phyloP scores from a whole-genome alignment of 2,113 vertebrate species.

The Crypturellus undulatus region DNA sequence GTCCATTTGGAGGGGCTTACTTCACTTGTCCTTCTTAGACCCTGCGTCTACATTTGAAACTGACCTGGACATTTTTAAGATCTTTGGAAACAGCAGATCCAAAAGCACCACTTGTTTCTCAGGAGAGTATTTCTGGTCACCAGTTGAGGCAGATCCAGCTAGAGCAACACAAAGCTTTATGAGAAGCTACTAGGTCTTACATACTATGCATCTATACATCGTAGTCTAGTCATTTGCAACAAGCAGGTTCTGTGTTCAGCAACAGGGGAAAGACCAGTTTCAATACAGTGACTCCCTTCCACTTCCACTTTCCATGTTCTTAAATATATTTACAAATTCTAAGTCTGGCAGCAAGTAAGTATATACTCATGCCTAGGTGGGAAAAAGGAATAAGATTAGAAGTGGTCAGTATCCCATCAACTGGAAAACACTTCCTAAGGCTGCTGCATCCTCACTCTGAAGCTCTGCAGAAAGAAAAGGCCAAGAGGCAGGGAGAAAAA shows the following conservation, averaged over 20 bases:
- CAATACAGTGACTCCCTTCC: neutral
- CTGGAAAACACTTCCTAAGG: neutral
- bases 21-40: rapidly evolving
- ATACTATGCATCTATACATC: no score
- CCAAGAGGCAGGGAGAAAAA: neutral
- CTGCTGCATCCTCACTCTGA: neutral
- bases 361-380: neutral
- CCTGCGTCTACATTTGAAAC: neutral
- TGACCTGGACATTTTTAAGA: neutral
- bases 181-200: neutral
- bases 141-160: neutral
- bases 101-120: neutral
- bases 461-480: neutral
- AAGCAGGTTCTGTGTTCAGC: neutral
- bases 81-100: neutral
- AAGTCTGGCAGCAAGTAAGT: no score
- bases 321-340: neutral
- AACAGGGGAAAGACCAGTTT: no score
- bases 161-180: neutral
- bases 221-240: neutral
- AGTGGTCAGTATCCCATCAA: neutral
- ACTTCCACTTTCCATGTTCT: no score
- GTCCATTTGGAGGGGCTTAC: rapidly evolving
- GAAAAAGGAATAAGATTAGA: neutral
- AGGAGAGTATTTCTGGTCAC: neutral